Evolutionary conservation across 2,797 vertebrate species (phyloP).

Genomic region (Morelia viridis): DNA sequence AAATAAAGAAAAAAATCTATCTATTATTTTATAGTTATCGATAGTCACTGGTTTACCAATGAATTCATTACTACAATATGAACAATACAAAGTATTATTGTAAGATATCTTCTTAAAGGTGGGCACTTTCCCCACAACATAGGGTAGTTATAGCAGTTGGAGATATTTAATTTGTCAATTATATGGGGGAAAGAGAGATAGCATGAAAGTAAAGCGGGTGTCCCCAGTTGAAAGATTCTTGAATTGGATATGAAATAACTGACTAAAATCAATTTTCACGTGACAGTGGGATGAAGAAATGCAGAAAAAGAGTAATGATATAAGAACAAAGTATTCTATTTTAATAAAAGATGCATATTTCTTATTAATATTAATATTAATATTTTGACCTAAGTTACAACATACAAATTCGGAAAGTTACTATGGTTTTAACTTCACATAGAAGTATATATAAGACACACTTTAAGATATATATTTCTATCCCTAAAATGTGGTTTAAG

Average conservation of each 20-base stretch:
- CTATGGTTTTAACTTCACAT: no score
- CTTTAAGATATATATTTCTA: no score
- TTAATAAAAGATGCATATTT: neutral
- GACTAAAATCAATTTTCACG: neutral
- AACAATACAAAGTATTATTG: no score
- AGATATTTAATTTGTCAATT: neutral
- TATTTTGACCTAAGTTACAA: neutral
- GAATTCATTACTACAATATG: no score
- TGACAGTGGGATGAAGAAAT: neutral
- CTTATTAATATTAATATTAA: no score
- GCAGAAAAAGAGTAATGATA: neutral
- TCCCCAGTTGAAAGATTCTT: conserved; percentile 13
- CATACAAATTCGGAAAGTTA: neutral
- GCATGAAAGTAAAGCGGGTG: neutral
- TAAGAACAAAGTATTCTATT: neutral
- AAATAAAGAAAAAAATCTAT: no score
- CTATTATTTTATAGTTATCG: no score
- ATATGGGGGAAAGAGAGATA: neutral
- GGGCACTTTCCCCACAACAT: no score
- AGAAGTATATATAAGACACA: no score
- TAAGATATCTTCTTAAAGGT: no score
- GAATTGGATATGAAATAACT: conserved; percentile 6
- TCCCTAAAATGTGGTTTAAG: no score
- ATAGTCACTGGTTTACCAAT: no score
- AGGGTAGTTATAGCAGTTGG: conserved; percentile 17